Base-by-base conservation (phyloP, 1,140 invertebrate genomes). In the Drosophila kanapiae region DNA sequence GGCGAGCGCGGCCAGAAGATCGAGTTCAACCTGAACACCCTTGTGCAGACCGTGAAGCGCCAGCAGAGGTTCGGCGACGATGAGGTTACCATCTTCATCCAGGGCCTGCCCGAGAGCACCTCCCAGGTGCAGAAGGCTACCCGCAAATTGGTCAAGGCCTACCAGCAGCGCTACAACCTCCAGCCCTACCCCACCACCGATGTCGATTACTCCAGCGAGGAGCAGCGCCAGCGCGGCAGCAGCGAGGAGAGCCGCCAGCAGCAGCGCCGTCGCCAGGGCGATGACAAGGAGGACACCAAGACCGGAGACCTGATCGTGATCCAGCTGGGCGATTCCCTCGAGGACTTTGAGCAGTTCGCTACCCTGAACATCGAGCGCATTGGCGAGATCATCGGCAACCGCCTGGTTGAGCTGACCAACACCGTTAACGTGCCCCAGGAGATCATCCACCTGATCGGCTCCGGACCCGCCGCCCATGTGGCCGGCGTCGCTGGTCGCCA, bases 61-160 rank as follows among this genome's bases (percentile, higher is more conserved):
- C 78, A 91, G 49, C n/a, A 64, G 9, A 80, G 82, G 43, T 92
- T 92, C 47, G 90, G 86, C 49, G 63, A 88, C 48, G 83, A 91
- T 11, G 91, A 92, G 60, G 86, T 92, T 2, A 92, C 90, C 70
- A 88, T 92, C 23, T 85, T 88, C 78, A 82, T 92, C 16, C 78
- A 83, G 45, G 91, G 91, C 38, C 51, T 91, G 65, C 86, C 90
- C 43, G 48, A 81, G 38, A 60, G 10, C 51, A 69, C 65, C 59
- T 38, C 54, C 48, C 56, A 90, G 6, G 79, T 78, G 11, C 59
- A 62, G 29, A 91, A 92, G 60, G 83, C 90, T 14, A 91, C 78
- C 53, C 65, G 71, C 16, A 88, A 91, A 43, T 49, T 92, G 40
- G 61, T 91, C 29, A 53, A 88, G 47, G 88, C 91, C 37, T 92